Percentiles rank a stretch among this genome's conserved stretches.
Evolutionary conservation across 2,113 vertebrate species (phyloP).

Genomic region (Nyctibius bracteatus): DNA sequence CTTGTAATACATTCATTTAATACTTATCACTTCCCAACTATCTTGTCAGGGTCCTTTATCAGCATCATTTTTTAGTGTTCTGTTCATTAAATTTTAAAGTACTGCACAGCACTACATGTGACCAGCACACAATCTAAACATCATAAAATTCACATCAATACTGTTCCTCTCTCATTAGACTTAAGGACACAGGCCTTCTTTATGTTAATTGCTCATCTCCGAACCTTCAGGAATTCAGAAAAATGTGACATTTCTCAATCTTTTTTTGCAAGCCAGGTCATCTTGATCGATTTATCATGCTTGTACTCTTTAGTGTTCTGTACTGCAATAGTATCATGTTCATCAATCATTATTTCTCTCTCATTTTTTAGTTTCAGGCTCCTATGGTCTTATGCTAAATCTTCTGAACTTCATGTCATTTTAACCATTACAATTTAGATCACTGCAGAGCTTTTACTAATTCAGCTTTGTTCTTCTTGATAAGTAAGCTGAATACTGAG

Average conservation of each 20-base stretch:
- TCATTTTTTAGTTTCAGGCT: not conserved
- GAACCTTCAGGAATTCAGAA: not conserved
- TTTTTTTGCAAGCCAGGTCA: not conserved
- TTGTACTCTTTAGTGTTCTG: not conserved
- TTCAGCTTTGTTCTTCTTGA: not conserved
- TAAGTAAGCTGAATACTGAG: not conserved
- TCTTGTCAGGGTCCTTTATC: conserved; percentile 4
- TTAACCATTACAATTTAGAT: not conserved
- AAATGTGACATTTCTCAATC: not conserved
- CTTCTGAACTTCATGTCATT: conserved; percentile 5
- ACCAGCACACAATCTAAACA: not conserved
- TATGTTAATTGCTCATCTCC: not conserved
- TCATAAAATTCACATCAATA: conserved; percentile 1
- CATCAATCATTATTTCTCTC: conserved; percentile 32
- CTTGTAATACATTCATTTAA: conserved; percentile 20
- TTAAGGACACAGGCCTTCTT: not conserved
- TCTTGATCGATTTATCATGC: not conserved
- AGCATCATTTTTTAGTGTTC: conserved; percentile 2
- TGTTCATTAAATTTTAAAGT: conserved; percentile 1
- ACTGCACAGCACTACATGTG: not conserved
- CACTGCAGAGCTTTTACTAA: not conserved
- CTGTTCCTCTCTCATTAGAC: not conserved
- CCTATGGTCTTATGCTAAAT: not conserved
- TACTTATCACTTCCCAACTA: not conserved
- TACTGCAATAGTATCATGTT: not conserved